Base-by-base conservation (phyloP, 2,888 invertebrate genomes). In the Neoascia interrupta region DNA sequence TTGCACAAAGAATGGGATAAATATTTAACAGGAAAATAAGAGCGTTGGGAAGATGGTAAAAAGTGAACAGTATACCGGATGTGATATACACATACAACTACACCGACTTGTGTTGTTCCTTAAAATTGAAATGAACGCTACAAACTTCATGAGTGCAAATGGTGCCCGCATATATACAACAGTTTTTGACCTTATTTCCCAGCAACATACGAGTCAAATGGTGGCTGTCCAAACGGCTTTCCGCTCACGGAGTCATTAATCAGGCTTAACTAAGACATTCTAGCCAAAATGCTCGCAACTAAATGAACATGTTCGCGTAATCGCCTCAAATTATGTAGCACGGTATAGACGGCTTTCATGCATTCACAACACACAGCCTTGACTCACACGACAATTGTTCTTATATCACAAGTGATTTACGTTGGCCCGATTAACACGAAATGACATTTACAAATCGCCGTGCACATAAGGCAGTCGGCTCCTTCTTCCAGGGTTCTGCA, bases 361-460 rank as follows among this genome's bases (percentile, higher is more conserved):
- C 26, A 37, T 18, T 2, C 26, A 11, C 54, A 16, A 2, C 15
- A 45, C 19, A 49, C 19, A 36, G n/a, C 28, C 5, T 8, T 64
- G 43, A n/a, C 8, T n/a, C 31, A 31, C n/a, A n/a, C 19, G 54
- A 15, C 79, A 79, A 79, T 73, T 79, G 79, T 79, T 79, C 72
- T 68, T 73, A 79, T 72, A 68, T 79, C 66, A 68, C 51, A 79
- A n/a, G n/a, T 73, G 79, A 79, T 79, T 73, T 73, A 79, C 60
- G 79, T 66, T 31, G 66, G n/a, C 37, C 45, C 73, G 79, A 79
- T 79, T 79, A 79, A 79, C 79, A 73, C 41, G 61, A 73, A 73
- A 56, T 51, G 79, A 79, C 79, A 79, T 73, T 79, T 68, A 79
- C 79, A 79, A 79, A 79, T 79, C 79, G 64, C 49, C 54, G 61